phyloP scores from a whole-genome alignment of 2,113 vertebrate genomes.

The Eubucco bourcierii region DNA sequence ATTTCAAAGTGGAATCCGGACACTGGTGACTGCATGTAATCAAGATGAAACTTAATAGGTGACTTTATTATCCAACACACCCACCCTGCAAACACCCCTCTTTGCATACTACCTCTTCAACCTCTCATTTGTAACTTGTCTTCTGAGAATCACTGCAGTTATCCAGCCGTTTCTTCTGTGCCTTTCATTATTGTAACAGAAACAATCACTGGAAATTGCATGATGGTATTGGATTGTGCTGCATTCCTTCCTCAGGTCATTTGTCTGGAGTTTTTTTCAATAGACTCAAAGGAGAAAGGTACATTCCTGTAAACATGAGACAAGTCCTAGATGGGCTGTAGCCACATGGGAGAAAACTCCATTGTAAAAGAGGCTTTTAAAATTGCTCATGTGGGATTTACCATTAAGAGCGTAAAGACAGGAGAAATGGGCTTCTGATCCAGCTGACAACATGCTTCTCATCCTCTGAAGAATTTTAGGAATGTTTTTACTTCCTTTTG shows the following conservation, averaged over 20 bases:
- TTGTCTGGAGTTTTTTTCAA: slow-evolving; percentile 38
- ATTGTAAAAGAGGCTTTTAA: slow-evolving; percentile 43
- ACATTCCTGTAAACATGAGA: slow-evolving; percentile 54
- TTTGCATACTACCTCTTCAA: slow-evolving; percentile 1
- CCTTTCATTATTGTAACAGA: slow-evolving; percentile 50
- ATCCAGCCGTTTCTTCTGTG: not conserved
- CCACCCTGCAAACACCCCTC: too few relatives aligned
- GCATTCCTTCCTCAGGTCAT: slow-evolving; percentile 58
- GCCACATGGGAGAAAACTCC: slow-evolving; percentile 25
- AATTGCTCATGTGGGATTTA: slow-evolving; percentile 49
- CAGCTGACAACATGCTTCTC: slow-evolving; percentile 51
- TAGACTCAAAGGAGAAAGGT: slow-evolving; percentile 47
- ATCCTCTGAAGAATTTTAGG: slow-evolving; percentile 63
- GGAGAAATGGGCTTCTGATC: slow-evolving; percentile 38
- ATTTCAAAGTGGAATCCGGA: not conserved
- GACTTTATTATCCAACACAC: not conserved
- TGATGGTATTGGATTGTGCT: slow-evolving; percentile 40
- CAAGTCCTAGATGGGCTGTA: not conserved
- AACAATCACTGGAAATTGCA: slow-evolving; percentile 69
- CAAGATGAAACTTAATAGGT: slow-evolving; percentile 12
- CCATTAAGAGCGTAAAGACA: not conserved
- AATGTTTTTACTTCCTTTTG: slow-evolving; percentile 69
- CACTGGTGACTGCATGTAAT: not conserved
- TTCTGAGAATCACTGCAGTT: slow-evolving; percentile 21
- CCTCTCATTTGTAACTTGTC: slow-evolving; percentile 35